phyloP scores from a whole-genome alignment of 2,797 vertebrate species.

The Artibeus jamaicensis region DNA sequence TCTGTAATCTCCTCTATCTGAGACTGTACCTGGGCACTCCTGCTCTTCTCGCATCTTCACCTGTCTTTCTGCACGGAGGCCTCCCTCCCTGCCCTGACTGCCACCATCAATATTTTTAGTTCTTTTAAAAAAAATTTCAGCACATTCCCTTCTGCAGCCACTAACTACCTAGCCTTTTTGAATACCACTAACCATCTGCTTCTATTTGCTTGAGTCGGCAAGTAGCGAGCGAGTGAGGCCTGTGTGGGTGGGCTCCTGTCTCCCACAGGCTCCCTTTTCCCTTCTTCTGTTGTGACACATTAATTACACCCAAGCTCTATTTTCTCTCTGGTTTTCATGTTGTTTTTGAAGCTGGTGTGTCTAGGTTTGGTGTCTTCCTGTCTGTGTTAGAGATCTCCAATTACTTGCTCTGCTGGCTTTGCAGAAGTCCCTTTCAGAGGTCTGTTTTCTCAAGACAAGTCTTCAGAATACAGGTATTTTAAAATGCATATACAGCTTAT shows the following conservation, averaged over 20 bases:
- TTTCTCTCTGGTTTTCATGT: constrained; percentile 25
- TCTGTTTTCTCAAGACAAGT: constrained; percentile 33
- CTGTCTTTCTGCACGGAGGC: background rate
- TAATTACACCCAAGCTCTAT: constrained; percentile 43
- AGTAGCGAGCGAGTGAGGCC: background rate
- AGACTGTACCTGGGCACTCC: background rate
- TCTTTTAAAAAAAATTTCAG: background rate
- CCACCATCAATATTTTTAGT: constrained; percentile 35
- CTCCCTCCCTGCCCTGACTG: background rate
- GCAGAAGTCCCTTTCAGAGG: background rate
- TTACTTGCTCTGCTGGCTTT: constrained; percentile 28
- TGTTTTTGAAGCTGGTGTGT: constrained; percentile 42
- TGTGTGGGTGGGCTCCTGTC: constrained; percentile 43
- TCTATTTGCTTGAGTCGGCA: constrained; percentile 38
- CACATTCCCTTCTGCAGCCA: constrained; percentile 16
- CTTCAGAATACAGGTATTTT: constrained; percentile 20
- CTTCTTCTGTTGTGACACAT: constrained; percentile 40
- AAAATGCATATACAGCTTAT: background rate
- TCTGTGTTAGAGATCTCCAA: background rate
- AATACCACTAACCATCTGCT: constrained; percentile 21
- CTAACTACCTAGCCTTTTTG: constrained; percentile 11
- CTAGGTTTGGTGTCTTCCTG: constrained; percentile 7
- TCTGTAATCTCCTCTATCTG: background rate
- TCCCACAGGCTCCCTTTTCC: constrained; percentile 42
- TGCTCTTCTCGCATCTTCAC: background rate